Evolutionary conservation across 2,113 vertebrate genomes (phyloP).

Genomic region (Chloebia gouldiae): DNA sequence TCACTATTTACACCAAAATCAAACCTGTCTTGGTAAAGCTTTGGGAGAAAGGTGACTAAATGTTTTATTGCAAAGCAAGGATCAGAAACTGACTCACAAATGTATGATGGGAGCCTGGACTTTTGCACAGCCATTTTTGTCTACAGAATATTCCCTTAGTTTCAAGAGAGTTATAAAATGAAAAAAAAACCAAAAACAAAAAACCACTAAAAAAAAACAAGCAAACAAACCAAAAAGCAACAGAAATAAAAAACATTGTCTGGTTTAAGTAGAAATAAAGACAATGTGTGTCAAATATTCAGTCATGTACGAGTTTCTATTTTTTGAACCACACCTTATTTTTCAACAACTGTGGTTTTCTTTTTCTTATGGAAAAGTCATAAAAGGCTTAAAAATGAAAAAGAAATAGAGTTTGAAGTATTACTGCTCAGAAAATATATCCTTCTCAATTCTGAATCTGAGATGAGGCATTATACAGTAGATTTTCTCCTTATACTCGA

Average conservation of each 20-base stretch:
- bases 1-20: neutral
- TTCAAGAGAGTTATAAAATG: neutral
- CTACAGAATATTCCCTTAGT: neutral
- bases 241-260: neutral
- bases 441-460: neutral
- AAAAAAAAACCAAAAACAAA: too few relatives aligned
- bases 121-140: neutral
- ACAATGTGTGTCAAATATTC: neutral
- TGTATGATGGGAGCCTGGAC: neutral
- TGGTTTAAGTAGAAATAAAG: neutral
- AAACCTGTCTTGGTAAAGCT: neutral
- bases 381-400: neutral
- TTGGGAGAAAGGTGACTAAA: neutral
- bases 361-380: neutral
- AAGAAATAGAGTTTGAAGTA: neutral
- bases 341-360: neutral
- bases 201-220: neutral
- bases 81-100: neutral
- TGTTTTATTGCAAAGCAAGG: neutral
- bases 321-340: neutral
- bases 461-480: neutral
- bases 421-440: neutral
- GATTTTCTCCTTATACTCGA: neutral
- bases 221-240: neutral
- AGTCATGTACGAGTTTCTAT: neutral